Evolutionary conservation across 2,888 invertebrate species (phyloP), one percentile per base, ranked within the genome.

Genomic region (Phragmatobia fuliginosa): DNA sequence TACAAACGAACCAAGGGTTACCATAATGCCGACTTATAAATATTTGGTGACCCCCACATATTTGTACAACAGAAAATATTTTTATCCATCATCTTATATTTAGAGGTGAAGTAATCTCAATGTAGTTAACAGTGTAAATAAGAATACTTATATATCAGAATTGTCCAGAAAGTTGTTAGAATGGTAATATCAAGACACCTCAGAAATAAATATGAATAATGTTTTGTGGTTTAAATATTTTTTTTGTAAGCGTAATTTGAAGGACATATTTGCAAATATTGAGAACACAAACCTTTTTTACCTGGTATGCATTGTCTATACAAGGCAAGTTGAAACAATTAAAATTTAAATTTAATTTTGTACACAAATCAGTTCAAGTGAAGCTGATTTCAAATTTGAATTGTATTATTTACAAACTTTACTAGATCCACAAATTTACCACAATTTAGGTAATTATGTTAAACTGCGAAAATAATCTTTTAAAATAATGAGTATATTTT

Each of bases 1-100:
- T 67, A 70, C 70, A 41, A 68, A 61, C 31, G 14, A 66, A 25
- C n/a, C 5, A 31, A n/a, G 21, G n/a, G 45, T 25, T 41, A 4
- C 11, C 18, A 66, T 49, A 31, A 58, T 60, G 11, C 11, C 3
- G 33, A 33, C 45, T 33, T 33, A 52, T 11, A 45, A 45, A 18
- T 11, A 32, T 63, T 45, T 49, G 6, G 49, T 56, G 36, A 36
- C 25, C 28, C 38, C 28, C 64, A 32, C 14, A n/a, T 25, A 64
- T 25, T 62, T 62, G 28, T 41, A 62, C 41, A 45, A 63, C n/a
- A 41, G 16, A 33, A 62, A 32, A n/a, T 45, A 61, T 61, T 18
- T 16, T 38, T 18, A 8, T 62, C 18, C 16, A 10, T 31, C 41
- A 41, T 28, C 38, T 62, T 18, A 28, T 21, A 31, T 41, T 16